Evolutionary conservation across 2,888 invertebrate genomes (phyloP), one percentile per base, ranked within the genome.

Genomic region (Orthosia cruda): DNA sequence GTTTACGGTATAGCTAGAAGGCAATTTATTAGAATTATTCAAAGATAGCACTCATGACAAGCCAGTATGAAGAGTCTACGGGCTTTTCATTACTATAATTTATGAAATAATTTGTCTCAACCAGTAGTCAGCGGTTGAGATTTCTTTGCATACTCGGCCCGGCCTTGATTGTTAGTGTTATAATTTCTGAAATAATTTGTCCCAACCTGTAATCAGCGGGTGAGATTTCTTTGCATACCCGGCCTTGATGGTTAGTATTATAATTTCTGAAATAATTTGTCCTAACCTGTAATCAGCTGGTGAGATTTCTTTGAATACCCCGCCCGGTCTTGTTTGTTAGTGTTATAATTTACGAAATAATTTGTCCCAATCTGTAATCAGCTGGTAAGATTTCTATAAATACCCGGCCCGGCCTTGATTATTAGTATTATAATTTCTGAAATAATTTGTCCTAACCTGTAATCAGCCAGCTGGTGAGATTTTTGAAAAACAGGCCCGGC

Each of bases 11-110:
- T 3, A 26, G 26, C 26, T 61, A 16, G 13, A 13, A 5, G 13
- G 26, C 50, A 15, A 47, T 73, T 63, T 45, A 4, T 15, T 45
- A 57, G 40, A 59, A 20, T 57, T 72, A 63, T 72, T 57, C 45
- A 20, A n/a, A n/a, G 26, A 58, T 20, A 40, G 15, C 45, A 71
- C 7, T 12, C 52, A 26, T n/a, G n/a, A n/a, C n/a, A n/a, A n/a
- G n/a, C n/a, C n/a, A n/a, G n/a, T n/a, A n/a, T n/a, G n/a, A n/a
- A n/a, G n/a, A n/a, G n/a, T n/a, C n/a, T n/a, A n/a, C n/a, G n/a
- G n/a, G 26, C 26, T 26, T 26, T 2, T 26, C 26, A 26, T 26
- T 26, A 3, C 26, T 3, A n/a, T n/a, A n/a, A n/a, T n/a, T n/a
- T n/a, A n/a, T n/a, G n/a, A n/a, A n/a, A n/a, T n/a, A n/a, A n/a